These are phyloP conservation scores for Alces alces DNA, from an alignment of 2,113 vertebrate genomes.

Conservation along the genomic window DNA sequence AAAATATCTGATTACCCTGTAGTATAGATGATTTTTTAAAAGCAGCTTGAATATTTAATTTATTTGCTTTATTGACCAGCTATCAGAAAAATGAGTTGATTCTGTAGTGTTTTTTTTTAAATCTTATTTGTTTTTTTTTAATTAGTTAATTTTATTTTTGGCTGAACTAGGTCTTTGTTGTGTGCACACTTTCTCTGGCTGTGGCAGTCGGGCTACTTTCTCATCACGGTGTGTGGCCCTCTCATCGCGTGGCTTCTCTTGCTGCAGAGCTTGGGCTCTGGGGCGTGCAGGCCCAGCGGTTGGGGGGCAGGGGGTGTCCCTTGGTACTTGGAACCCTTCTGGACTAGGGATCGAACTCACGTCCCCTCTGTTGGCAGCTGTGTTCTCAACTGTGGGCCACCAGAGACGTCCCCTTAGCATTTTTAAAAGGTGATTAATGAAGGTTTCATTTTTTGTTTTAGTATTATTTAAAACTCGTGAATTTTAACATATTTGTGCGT, in stretches of 20 bases:
- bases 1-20: background rate
- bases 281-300: background rate
- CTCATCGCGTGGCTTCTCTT: background rate
- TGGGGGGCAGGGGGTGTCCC: background rate
- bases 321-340: background rate
- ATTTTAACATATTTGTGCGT: background rate
- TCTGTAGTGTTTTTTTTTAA: background rate
- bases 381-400: background rate
- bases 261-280: background rate
- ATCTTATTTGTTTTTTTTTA: background rate
- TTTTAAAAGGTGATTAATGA: background rate
- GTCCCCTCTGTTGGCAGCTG: background rate
- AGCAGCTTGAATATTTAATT: background rate
- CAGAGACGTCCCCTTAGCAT: background rate
- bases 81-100: background rate
- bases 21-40: background rate
- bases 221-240: background rate
- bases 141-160: background rate
- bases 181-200: background rate
- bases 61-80: background rate
- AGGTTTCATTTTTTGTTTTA: background rate
- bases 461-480: background rate
- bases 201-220: background rate
- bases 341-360: background rate
- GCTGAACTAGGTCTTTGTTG: background rate